Conservation (phyloP, 2,888 invertebrate genomes). For the Dyspetes luteomarginatus region DNA sequence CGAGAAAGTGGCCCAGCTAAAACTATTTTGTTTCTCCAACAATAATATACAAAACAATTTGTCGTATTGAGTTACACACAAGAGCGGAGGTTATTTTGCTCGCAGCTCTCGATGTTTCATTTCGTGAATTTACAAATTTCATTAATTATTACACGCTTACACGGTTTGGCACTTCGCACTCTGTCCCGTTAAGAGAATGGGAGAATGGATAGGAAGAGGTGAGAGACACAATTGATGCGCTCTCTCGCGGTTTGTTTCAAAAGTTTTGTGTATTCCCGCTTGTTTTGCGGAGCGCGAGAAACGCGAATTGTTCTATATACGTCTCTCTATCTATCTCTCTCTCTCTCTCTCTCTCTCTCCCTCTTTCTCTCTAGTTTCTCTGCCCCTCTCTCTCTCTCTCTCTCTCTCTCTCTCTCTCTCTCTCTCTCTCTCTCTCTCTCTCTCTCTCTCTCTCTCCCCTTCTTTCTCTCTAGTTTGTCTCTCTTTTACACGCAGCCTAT, state of each 20-base stretch:
- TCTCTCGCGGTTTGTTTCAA: conserved; percentile 74
- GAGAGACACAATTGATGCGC: conserved; percentile 18
- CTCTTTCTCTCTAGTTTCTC: conserved; percentile 15
- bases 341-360: neutral
- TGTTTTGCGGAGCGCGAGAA: conserved; percentile 77
- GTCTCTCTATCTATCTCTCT: neutral
- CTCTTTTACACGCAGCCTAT: neutral
- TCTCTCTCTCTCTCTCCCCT: neutral
- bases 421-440: neutral
- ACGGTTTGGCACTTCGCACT: conserved; percentile 74
- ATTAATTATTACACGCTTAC: conserved; percentile 82
- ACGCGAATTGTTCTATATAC: conserved; percentile 73
- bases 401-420: too few species aligned
- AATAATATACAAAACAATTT: conserved; percentile 3
- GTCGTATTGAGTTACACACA: neutral
- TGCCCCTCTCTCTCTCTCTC: conserved; percentile 8
- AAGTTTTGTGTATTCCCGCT: conserved; percentile 76
- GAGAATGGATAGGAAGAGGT: neutral
- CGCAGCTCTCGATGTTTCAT: conserved; percentile 6
- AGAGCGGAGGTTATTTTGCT: conserved; percentile 1
- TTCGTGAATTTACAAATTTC: conserved; percentile 70
- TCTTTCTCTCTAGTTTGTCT: too few species aligned
- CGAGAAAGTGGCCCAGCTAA: neutral
- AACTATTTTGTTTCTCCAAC: conserved; percentile 9
- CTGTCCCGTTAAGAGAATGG: conserved; percentile 41